phyloP scores from a whole-genome alignment of 2,113 vertebrate species.

The Brienomyrus brachyistius region DNA sequence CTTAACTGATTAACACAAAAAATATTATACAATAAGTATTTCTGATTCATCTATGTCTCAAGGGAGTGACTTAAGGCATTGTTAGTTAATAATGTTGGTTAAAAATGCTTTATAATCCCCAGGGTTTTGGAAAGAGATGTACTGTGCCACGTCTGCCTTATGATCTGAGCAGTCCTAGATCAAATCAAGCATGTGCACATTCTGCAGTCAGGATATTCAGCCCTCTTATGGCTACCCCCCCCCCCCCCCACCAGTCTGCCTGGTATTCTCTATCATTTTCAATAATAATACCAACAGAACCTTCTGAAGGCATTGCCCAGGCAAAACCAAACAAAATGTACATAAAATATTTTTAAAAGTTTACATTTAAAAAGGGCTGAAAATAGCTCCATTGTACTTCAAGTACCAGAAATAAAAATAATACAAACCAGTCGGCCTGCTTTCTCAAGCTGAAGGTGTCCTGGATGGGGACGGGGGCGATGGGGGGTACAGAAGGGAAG shows the following conservation, averaged over 20 bases:
- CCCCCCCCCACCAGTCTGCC: too few relatives aligned
- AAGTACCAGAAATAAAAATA: background rate
- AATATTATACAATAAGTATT: background rate
- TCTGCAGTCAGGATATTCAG: background rate
- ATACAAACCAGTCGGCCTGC: background rate
- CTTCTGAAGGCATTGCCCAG: background rate
- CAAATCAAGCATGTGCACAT: background rate
- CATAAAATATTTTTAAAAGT: background rate
- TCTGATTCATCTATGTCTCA: background rate
- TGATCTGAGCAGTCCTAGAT: background rate
- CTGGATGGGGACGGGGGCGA: too few relatives aligned
- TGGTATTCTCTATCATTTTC: background rate
- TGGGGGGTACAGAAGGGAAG: background rate
- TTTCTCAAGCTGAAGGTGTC: background rate
- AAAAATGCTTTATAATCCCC: background rate
- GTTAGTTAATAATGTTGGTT: background rate
- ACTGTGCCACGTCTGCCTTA: background rate
- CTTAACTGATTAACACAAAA: background rate
- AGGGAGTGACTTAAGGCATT: background rate
- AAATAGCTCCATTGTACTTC: background rate
- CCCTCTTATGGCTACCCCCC: background rate
- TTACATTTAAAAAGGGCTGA: background rate
- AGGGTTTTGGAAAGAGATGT: background rate
- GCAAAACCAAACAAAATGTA: background rate
- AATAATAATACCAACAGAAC: background rate